Evolutionary conservation across 2,797 vertebrate genomes (phyloP).

Genomic region (Martes flavigula): DNA sequence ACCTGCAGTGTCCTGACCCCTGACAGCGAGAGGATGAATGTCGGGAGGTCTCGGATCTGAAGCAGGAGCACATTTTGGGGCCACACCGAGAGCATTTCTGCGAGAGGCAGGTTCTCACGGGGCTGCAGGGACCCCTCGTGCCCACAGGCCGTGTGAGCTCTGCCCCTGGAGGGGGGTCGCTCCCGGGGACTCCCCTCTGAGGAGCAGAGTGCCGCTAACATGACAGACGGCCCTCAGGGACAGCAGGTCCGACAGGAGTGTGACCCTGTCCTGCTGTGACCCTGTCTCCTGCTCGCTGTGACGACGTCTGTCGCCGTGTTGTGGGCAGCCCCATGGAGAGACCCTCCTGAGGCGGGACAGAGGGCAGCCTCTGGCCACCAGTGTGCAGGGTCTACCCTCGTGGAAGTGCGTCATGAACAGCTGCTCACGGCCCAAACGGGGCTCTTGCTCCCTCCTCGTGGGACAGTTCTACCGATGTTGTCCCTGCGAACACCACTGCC

Average conservation of each 20-base stretch:
- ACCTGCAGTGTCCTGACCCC: too few relatives aligned
- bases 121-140: not conserved
- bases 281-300: not conserved
- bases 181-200: fast-evolving
- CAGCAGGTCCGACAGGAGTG: not conserved
- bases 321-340: fast-evolving
- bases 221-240: too few relatives aligned
- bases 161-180: not conserved
- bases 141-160: not conserved
- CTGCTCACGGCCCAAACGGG: too few relatives aligned
- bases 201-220: fast-evolving
- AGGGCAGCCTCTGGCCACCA: not conserved
- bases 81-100: not conserved
- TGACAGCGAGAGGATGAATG: not conserved
- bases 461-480: too few relatives aligned
- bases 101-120: not conserved
- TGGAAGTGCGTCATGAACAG: too few relatives aligned
- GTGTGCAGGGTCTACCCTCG: too few relatives aligned
- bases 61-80: fast-evolving
- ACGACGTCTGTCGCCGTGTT: fast-evolving
- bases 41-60: fast-evolving
- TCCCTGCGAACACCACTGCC: too few relatives aligned
- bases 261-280: fast-evolving
- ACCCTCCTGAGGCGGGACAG: not conserved
- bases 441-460: too few relatives aligned